Evolutionary conservation across 2,888 invertebrate genomes (phyloP), one percentile per base, ranked within the genome.

Genomic region (Dysmachus trigonus): DNA sequence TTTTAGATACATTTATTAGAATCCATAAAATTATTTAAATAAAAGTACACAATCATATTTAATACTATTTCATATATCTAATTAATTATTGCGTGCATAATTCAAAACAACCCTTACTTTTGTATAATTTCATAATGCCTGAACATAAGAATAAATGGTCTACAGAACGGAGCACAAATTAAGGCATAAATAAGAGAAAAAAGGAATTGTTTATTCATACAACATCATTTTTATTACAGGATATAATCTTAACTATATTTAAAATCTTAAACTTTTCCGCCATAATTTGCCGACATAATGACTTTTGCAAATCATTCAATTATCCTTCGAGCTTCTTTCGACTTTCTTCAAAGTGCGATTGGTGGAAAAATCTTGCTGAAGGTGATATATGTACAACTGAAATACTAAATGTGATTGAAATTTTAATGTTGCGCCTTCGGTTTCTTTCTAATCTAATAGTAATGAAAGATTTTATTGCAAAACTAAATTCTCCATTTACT

Each of bases 21-120:
- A 35, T 74, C n/a, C 74, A 74, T 74, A 35, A 74, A 33, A 33
- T 74, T 35, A 74, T 74, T 74, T 74, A 74, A 74, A 74, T 74
- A 74, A 35, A 74, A 74, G 62, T 62, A 62, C 47, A 51, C 27
- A 53, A 62, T 53, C 22, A 62, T 62, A 27, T 62, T 62, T 62
- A 62, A 62, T 62, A 62, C 62, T 62, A 62, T 62, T 47, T 2
- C 27, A 22, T 22, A 22, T 10, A 27, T 10, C 62, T 62, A 27
- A 62, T 22, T 62, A 62, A 62, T 62, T 62, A 62, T 62, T 62
- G 62, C 62, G 62, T 62, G 62, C 27, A 62, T 53, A 62, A 62
- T 62, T 62, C 27, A 62, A 51, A 62, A 62, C 62, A 62, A 62
- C 22, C 62, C 27, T 62, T 22, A 10, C 27, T 18, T 18, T 51